Evolutionary conservation across 2,797 vertebrate genomes (phyloP), one percentile per base, ranked within the genome.

Genomic region (Bradypodion ventrale): DNA sequence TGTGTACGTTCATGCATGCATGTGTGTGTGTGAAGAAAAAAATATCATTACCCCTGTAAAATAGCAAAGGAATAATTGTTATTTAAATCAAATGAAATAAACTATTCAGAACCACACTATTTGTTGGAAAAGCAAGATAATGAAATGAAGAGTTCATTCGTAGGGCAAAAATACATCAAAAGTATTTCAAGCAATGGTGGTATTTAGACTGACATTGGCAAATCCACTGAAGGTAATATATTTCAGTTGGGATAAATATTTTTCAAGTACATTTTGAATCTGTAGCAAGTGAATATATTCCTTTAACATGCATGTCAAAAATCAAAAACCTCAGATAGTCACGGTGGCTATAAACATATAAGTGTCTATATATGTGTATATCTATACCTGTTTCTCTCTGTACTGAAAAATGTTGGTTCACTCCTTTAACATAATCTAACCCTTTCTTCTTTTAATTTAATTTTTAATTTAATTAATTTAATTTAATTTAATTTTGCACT

Each of bases 11-110:
- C 29, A 2, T 49, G 10, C 19, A 37, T 27, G 27, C 29, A 2
- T 49, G 10, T 59, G 63, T 8, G n/a, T 65, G 29, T 13, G 52
- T 16, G 21, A 15, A 59, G 83, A 87, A 87, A 35, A 35, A 85
- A 85, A 85, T 83, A 93, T 90, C 87, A 90, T n/a, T 2, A 78
- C 73, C 7, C 75, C 87, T 65, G 35, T 80, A 81, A 87, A 25
- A 82, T 82, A 87, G 89, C 88, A 56, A 63, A 89, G 86, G 84
- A 85, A 74, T 0, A 29, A 1, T 78, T 89, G 81, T 79, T 88
- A 23, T 85, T 89, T 83, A 89, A 89, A 56, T 72, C 40, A 19
- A 86, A 91, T 88, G 87, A 91, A 89, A 44, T 82, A 86, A 81
- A 78, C 75, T 3, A 1, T 40, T 87, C 72, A 86, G 37, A 80